Conservation (phyloP, 2,888 invertebrate genomes). For the Ectemnius cavifrons region DNA sequence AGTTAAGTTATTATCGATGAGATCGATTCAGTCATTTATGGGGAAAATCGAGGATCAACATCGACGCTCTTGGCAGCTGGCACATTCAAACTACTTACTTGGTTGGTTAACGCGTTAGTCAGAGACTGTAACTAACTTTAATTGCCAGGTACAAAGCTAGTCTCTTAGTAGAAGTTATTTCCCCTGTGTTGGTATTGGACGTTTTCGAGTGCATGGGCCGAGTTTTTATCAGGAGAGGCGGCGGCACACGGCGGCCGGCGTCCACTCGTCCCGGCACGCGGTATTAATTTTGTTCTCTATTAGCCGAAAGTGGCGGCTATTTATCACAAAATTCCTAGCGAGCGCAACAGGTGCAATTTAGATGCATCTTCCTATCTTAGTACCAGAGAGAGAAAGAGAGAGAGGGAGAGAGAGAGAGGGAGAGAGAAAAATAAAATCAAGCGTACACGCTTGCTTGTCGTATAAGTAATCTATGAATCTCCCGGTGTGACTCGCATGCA, state of each 20-base stretch:
- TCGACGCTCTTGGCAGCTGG: too few species aligned
- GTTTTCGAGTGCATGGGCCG: not conserved
- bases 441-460: too few species aligned
- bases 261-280: not conserved
- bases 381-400: too few species aligned
- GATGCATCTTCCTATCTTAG: slow-evolving; percentile 51
- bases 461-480: too few species aligned
- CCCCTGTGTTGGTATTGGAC: not conserved
- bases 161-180: not conserved
- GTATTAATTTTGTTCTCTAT: slow-evolving; percentile 39
- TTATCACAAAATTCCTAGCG: slow-evolving; percentile 58
- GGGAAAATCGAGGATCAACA: too few species aligned
- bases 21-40: not conserved
- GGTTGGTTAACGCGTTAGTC: too few species aligned
- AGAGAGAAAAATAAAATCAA: slow-evolving; percentile 25
- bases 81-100: not conserved
- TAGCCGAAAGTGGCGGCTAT: slow-evolving; percentile 43
- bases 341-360: slow-evolving; percentile 61
- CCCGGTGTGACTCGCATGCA: too few species aligned
- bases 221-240: not conserved
- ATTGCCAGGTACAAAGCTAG: not conserved
- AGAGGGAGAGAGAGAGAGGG: too few species aligned
- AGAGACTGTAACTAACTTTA: not conserved
- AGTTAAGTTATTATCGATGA: not conserved
- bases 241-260: too few species aligned